Percentiles rank a stretch among this genome's conserved stretches.
Conservation (phyloP, 2,113 vertebrate species). For the Herpetotheres cachinnans region DNA sequence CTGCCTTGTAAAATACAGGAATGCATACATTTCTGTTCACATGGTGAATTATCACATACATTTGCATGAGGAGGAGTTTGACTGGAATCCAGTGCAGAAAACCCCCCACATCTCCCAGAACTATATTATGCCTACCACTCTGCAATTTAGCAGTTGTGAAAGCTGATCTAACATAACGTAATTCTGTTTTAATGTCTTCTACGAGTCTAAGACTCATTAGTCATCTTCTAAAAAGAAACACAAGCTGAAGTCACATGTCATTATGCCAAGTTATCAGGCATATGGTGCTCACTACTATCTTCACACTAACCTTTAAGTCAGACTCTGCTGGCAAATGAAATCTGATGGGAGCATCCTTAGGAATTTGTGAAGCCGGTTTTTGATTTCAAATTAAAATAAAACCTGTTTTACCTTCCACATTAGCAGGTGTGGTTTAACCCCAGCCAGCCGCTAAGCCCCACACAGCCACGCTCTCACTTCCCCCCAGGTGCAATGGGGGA, state of each 20-base stretch:
- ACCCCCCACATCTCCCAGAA: not conserved
- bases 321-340: not conserved
- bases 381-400: not conserved
- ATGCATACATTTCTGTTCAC: constrained; percentile 7
- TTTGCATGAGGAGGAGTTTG: constrained; percentile 58
- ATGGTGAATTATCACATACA: constrained; percentile 11
- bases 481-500: no score
- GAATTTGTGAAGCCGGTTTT: not conserved
- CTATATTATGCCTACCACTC: not conserved
- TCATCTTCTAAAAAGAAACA: constrained; percentile 54
- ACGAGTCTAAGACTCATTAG: constrained; percentile 47
- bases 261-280: not conserved
- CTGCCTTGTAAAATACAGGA: constrained; percentile 21
- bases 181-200: constrained; percentile 58
- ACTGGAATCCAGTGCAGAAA: constrained; percentile 32
- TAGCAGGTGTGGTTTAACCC: not conserved
- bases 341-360: not conserved
- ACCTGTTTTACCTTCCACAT: not conserved
- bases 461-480: not conserved
- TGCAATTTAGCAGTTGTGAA: constrained; percentile 46
- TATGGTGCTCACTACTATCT: not conserved
- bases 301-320: not conserved
- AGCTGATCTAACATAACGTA: constrained; percentile 54
- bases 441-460: not conserved
- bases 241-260: constrained; percentile 30